Conservation (phyloP, 2,113 vertebrate species). For the Spermophilus dauricus region DNA sequence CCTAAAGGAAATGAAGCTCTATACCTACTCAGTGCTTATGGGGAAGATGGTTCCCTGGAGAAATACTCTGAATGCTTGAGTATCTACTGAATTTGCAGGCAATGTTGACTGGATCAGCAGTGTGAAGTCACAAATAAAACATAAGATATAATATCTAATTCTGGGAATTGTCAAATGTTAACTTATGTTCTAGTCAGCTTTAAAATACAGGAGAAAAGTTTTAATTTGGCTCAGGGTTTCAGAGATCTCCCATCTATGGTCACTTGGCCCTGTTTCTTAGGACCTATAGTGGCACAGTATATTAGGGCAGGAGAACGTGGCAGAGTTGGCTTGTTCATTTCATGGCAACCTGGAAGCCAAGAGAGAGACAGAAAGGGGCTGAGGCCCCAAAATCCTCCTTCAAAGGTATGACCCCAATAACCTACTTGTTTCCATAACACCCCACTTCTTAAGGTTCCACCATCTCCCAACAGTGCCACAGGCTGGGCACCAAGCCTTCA, state of each 20-base stretch:
- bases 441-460: background rate
- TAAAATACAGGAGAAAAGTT: background rate
- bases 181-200: background rate
- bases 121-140: background rate
- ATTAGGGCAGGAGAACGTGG: background rate
- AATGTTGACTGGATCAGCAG: background rate
- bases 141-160: background rate
- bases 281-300: background rate
- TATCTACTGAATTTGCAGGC: background rate
- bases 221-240: background rate
- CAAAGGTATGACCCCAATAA: background rate
- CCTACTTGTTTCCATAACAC: background rate
- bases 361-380: background rate
- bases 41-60: background rate
- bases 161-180: background rate
- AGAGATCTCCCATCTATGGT: background rate
- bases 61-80: background rate
- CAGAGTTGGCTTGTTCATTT: background rate
- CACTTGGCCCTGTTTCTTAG: background rate
- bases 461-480: background rate
- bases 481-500: background rate
- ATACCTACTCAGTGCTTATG: background rate
- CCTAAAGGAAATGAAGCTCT: background rate
- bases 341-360: background rate
- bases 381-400: too few species aligned